Evolutionary conservation across 1,140 invertebrate species (phyloP), one percentile per base, ranked within the genome.

Genomic region (Danaus melanippus): DNA sequence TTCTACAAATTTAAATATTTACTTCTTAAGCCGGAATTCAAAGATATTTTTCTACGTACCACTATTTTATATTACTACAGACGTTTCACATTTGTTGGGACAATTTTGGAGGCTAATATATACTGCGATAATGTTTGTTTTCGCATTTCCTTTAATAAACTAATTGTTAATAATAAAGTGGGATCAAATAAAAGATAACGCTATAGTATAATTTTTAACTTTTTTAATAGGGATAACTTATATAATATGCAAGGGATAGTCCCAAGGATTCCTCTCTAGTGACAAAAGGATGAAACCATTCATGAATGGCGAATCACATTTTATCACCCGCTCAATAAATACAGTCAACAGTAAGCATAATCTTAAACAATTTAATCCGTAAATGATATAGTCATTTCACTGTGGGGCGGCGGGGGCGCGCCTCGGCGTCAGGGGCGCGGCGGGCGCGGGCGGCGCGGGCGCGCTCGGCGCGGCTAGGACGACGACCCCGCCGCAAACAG

Each of bases 181-280:
- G 21, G 12, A 54, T 12, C n/a, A 48, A 46, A 55, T 12, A 55
- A 12, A 49, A 55, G 48, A 52, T 61, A 61, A 61, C 52, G 61
- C 54, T 21, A 41, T 46, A 60, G 44, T 42, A 39, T 42, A 55
- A 64, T 76, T 77, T 85, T 86, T 82, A 86, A 83, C 79, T 86
- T 83, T 84, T 80, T 86, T 85, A 84, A 86, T 86, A 86, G 79
- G 77, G 79, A 82, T 86, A 86, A 84, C 80, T 86, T 86, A 86
- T 85, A 84, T 86, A 84, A 86, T 84, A 84, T 84, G 80, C 75
- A 81, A 80, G 80, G 79, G 79, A 78, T 79, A 84, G 69, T 83
- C 76, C 80, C 83, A 76, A 79, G 79, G 73, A 71, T 76, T 79
- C 71, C 59, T 84, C 69, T 84, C 73, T 83, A 84, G 83, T 86